Conservation (phyloP, 2,113 vertebrate genomes). For the Nycticebus coucang region DNA sequence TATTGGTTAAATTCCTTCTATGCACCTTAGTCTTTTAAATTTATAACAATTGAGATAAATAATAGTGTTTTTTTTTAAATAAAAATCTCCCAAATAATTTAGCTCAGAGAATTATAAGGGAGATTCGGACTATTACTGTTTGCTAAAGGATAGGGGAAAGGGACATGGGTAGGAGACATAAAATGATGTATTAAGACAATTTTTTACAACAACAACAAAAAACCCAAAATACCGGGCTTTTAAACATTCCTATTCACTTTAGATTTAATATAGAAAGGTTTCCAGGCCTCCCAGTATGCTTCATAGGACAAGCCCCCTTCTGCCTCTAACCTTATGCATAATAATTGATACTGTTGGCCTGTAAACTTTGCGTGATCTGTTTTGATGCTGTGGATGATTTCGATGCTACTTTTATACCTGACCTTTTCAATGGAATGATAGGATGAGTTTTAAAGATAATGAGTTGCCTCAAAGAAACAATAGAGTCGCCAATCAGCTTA, state of each 20-base stretch:
- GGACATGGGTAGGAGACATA: not conserved
- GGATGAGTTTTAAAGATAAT: constrained; percentile 33
- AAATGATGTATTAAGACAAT: not conserved
- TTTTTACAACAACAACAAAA: not conserved
- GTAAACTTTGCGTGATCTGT: constrained; percentile 15
- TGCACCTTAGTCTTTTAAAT: not conserved
- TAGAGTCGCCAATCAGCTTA: not conserved
- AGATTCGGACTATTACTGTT: not conserved
- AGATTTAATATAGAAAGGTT: constrained; percentile 7
- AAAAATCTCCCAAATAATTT: not conserved
- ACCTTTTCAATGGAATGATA: constrained; percentile 50
- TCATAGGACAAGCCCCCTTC: constrained; percentile 10
- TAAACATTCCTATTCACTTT: not conserved
- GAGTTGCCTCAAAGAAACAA: not conserved
- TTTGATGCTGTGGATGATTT: constrained; percentile 23
- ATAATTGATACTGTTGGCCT: constrained; percentile 6
- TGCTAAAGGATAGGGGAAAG: not conserved
- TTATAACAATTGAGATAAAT: not conserved
- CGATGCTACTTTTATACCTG: constrained; percentile 34
- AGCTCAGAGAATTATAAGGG: not conserved
- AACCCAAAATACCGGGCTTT: not conserved
- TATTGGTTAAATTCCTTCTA: not conserved
- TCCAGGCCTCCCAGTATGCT: not conserved
- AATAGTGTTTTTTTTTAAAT: not conserved
- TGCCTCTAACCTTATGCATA: constrained; percentile 41